Evolutionary conservation across 2,797 vertebrate species (phyloP).

Genomic region (Chaenodraco wilsoni): DNA sequence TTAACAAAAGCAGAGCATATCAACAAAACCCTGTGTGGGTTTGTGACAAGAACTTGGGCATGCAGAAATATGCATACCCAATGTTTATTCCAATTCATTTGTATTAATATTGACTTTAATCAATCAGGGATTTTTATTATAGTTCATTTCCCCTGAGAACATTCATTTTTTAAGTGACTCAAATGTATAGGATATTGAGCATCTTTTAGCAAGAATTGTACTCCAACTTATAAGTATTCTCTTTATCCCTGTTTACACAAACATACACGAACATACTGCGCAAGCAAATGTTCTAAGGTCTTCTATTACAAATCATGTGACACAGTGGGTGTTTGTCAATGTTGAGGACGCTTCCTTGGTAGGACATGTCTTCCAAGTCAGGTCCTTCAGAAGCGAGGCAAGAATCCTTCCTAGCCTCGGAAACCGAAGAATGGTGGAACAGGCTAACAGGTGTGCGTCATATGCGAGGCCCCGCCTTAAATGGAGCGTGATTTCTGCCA

Average conservation of each 20-base stretch:
- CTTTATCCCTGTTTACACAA: too few species aligned
- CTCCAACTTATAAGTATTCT: not conserved
- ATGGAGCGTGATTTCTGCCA: too few species aligned
- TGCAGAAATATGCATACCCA: not conserved
- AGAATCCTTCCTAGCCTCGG: too few species aligned
- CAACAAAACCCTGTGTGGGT: not conserved
- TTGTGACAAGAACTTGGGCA: not conserved
- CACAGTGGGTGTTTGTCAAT: not conserved
- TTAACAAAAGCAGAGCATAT: not conserved
- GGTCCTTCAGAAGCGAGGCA: too few species aligned
- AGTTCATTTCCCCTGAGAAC: not conserved
- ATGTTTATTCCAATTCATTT: too few species aligned
- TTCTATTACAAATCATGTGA: constrained; percentile 9
- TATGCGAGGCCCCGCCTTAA: too few species aligned
- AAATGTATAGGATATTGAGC: not conserved
- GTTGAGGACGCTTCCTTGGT: too few species aligned
- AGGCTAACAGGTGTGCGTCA: too few species aligned
- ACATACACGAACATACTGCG: not conserved
- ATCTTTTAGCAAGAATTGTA: not conserved
- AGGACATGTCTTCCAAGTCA: too few species aligned
- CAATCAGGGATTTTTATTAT: not conserved
- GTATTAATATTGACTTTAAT: not conserved
- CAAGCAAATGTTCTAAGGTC: not conserved
- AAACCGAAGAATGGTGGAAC: too few species aligned
- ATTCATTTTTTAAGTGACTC: not conserved